Percentiles rank a stretch among this genome's conserved stretches.
These are phyloP conservation scores for Corvus cornix DNA, from an alignment of 2,113 vertebrate genomes.

Conservation along the genomic window DNA sequence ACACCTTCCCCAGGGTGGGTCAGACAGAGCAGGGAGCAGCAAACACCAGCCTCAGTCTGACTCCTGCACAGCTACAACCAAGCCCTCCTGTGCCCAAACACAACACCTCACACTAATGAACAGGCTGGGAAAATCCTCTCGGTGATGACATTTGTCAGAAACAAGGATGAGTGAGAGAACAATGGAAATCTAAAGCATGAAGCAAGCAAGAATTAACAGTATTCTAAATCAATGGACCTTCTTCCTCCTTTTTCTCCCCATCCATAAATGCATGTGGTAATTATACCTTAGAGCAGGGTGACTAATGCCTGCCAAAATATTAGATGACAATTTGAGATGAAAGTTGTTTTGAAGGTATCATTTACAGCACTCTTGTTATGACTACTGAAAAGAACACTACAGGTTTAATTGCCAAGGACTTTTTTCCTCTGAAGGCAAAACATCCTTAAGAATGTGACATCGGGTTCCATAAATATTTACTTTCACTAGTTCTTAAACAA, in stretches of 20 bases:
- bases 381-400: neutral
- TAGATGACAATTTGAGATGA: neutral
- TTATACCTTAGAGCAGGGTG: neutral
- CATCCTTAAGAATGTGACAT: neutral
- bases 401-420: neutral
- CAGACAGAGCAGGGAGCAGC: neutral
- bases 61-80: accelerated
- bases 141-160: neutral
- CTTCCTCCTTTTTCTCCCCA: neutral
- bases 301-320: conserved; percentile 32
- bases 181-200: neutral
- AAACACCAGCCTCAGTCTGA: neutral
- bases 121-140: neutral
- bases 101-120: neutral
- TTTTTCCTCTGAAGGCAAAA: neutral
- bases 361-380: neutral
- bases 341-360: conserved; percentile 12
- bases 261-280: neutral
- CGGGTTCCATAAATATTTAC: neutral
- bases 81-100: neutral
- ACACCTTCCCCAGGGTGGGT: neutral
- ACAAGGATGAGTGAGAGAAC: neutral
- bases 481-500: neutral
- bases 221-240: neutral
- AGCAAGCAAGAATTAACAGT: neutral